Evolutionary conservation across 2,113 vertebrate genomes (phyloP), one percentile per base, ranked within the genome.

Genomic region (Oxygymnocypris stewartii): DNA sequence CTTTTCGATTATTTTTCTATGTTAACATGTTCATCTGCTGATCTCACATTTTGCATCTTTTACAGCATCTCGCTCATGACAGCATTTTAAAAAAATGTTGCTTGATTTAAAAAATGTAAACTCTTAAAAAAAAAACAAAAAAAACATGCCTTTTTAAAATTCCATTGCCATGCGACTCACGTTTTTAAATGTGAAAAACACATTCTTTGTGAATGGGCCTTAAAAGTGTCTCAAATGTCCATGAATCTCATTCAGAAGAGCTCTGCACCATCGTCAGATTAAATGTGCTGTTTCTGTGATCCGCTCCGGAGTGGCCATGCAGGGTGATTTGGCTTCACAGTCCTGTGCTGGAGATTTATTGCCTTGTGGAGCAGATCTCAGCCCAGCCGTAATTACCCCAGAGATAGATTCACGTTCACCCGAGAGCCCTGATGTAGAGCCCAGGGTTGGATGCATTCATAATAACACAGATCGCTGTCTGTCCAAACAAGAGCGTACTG

Each of bases 271-370:
- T 75, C n/a, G 13, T 75, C 37, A 79, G 76, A 79, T 54, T 31
- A 35, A 54, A 28, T 18, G 28, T 85, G 71, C 76, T 82, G 25
- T 87, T 42, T 49, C 61, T 59, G 25, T 74, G 78, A 82, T 81
- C 71, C 7, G 23, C 59, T 73, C 28, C 14, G 25, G 47, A 84
- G 49, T 82, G 18, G 59, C 25, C 49, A 67, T 13, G 6, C 28
- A 57, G 31, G 31, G 61, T 59, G 69, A 28, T 69, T 16, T 51
- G 49, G 37, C 61, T 44, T 71, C 57, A 31, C 54, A 82, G 73
- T 81, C 25, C 74, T 37, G 35, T 75, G 75, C 71, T 78, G 77
- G 80, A 88, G 90, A 89, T 90, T 90, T 88, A 89, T 85, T 83
- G 59, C 80, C 35, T 63, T 80, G 49, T 76, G 86, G 82, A 20